These are phyloP conservation scores for Tipula unca DNA, from an alignment of 2,888 invertebrate genomes.

Conservation along the genomic window DNA sequence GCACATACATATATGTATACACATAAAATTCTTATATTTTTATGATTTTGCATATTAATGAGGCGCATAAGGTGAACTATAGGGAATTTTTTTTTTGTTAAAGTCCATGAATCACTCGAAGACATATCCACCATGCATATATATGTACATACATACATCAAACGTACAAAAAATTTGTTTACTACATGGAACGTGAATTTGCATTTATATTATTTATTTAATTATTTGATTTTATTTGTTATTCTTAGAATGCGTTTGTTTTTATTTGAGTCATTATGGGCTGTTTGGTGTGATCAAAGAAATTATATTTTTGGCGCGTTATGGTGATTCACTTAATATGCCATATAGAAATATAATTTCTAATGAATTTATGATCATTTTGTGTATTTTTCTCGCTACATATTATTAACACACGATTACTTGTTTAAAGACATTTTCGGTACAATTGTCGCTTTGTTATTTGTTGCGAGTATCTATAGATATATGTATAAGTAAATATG, in stretches of 20 bases:
- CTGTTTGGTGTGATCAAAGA: neutral
- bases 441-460: neutral
- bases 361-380: no score
- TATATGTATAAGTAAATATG: neutral
- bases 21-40: neutral
- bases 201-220: slow-evolving; percentile 3
- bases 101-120: neutral
- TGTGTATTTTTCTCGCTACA: neutral
- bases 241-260: neutral
- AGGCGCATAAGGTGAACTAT: neutral
- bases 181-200: neutral
- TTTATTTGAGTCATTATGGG: neutral
- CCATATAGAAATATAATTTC: no score
- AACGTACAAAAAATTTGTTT: neutral
- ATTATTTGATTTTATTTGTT: neutral
- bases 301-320: neutral
- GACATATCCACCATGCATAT: neutral
- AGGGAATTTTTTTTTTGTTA: neutral
- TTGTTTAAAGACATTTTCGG: neutral
- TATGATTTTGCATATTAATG: neutral
- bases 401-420: neutral
- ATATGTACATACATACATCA: neutral
- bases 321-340: neutral
- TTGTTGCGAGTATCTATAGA: neutral
- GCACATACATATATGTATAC: neutral